A percentile compares a stretch with the other conserved stretches of the same genome.
Conservation (phyloP, 2,113 vertebrate genomes). For the Mustela lutreola region DNA sequence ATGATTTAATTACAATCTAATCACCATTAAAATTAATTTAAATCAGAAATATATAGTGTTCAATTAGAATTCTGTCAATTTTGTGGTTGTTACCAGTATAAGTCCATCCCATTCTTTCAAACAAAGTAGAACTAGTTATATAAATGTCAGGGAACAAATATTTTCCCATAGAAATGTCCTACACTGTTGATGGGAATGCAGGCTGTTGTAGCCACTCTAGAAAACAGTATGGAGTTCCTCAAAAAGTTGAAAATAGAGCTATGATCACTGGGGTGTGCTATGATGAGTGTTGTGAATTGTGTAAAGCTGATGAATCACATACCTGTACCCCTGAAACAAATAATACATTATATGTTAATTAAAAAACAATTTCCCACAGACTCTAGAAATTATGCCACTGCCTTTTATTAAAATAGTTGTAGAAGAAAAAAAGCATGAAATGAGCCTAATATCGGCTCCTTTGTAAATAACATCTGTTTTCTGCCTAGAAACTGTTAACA, state of each 20-base stretch:
- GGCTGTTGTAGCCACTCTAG: too few species aligned
- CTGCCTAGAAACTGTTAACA: not conserved
- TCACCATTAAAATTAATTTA: constrained; percentile 33
- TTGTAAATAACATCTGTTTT: not conserved
- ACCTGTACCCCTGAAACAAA: too few species aligned
- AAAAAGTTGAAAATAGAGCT: too few species aligned
- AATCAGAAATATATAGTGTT: not conserved
- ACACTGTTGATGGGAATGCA: too few species aligned
- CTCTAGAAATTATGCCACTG: not conserved
- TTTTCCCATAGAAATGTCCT: not conserved
- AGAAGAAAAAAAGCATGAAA: not conserved
- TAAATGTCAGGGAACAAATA: not conserved
- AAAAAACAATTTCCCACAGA: not conserved
- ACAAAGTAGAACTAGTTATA: not conserved
- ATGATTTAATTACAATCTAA: not conserved
- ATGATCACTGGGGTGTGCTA: too few species aligned
- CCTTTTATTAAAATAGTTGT: not conserved
- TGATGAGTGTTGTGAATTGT: too few species aligned
- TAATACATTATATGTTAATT: too few species aligned
- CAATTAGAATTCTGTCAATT: not conserved
- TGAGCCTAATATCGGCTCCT: not conserved
- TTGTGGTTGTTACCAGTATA: not conserved
- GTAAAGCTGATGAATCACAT: too few species aligned
- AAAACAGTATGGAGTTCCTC: too few species aligned
- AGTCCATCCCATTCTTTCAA: not conserved